These are phyloP conservation scores for Tyria jacobaeae DNA, from an alignment of 2,888 invertebrate species.

Conservation along the genomic window DNA sequence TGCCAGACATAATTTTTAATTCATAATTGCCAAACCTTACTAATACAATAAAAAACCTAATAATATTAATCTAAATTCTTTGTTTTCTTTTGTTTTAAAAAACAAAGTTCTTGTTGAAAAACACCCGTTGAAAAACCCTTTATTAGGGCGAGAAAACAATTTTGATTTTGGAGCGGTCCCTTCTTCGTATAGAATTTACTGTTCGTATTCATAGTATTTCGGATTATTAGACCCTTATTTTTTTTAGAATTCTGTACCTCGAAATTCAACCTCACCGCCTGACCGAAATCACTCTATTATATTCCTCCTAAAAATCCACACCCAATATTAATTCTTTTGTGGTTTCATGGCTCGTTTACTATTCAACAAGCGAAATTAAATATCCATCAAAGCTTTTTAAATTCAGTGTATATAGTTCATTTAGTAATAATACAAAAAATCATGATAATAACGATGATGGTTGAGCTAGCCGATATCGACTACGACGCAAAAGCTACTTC, in stretches of 20 bases:
- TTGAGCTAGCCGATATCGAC: no score
- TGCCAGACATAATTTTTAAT: no score
- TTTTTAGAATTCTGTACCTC: not conserved
- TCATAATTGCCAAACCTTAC: no score
- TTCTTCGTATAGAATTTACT: not conserved
- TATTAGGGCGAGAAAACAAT: not conserved
- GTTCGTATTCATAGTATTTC: not conserved
- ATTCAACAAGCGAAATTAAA: constrained; percentile 7
- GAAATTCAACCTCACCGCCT: not conserved
- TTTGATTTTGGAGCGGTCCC: not conserved
- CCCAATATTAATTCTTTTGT: constrained; percentile 5
- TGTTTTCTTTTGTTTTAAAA: no score
- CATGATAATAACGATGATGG: no score
- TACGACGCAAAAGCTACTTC: no score
- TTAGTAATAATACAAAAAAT: no score
- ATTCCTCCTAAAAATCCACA: constrained; percentile 1
- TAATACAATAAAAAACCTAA: no score
- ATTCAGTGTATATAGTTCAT: no score
- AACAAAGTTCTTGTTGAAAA: no score
- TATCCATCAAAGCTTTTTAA: not conserved
- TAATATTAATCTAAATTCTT: no score
- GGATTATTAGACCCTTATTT: not conserved
- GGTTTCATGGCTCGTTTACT: constrained; percentile 1
- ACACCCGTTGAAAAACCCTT: no score
- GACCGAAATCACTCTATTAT: constrained; percentile 1